Conservation (phyloP, 2,113 vertebrate species). For the Pseudorhombus dupliciocellatus region DNA sequence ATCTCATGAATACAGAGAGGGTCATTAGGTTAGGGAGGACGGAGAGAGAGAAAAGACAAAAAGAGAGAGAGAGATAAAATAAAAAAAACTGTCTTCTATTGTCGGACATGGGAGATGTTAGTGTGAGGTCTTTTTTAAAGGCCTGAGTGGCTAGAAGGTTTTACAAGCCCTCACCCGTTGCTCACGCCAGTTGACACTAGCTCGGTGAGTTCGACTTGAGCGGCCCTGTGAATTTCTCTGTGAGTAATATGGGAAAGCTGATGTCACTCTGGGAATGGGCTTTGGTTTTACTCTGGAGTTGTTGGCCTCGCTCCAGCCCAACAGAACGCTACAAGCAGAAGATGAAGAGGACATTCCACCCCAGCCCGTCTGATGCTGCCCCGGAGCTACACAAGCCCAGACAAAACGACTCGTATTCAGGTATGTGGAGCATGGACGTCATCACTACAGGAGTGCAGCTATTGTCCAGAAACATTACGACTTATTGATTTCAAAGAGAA, state of each 20-base stretch:
- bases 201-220: conserved; percentile 1
- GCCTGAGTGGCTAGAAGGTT: background rate
- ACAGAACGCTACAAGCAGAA: conserved; percentile 13
- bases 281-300: conserved; percentile 19
- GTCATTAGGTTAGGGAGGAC: conserved; percentile 1
- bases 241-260: conserved; percentile 31
- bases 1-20: conserved; percentile 22
- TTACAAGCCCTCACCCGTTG: conserved; percentile 11
- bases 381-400: conserved; percentile 18
- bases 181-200: conserved; percentile 11
- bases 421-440: background rate
- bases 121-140: background rate
- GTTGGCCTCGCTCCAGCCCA: conserved; percentile 17
- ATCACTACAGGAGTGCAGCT: conserved; percentile 10
- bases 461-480: conserved; percentile 14
- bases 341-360: conserved; percentile 27
- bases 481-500: conserved; percentile 2
- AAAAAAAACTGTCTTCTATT: background rate
- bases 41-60: background rate
- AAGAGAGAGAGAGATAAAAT: background rate
- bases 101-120: background rate
- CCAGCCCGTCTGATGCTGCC: conserved; percentile 1
- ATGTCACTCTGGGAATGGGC: conserved; percentile 43
- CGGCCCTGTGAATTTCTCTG: conserved; percentile 16
- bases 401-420: conserved; percentile 24